Evolutionary conservation across 2,797 vertebrate species (phyloP), one percentile per base, ranked within the genome.

Genomic region (Enteromius fasciolatus): DNA sequence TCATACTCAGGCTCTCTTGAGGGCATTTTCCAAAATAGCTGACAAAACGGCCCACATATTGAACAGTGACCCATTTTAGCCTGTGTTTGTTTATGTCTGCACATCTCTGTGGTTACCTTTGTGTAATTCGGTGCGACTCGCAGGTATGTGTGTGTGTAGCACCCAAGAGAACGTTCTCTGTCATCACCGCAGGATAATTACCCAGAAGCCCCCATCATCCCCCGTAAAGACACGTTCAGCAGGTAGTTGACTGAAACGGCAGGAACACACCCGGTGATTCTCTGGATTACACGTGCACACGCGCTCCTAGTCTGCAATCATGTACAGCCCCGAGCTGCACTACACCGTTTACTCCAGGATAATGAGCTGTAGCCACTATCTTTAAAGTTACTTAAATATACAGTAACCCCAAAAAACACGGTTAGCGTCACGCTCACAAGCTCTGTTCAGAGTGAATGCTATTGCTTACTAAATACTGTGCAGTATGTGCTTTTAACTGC

Each of bases 161-260:
- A 33, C n/a, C 63, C 77, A 23, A 85, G 87, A 82, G 82, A 50
- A 11, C 57, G 20, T 66, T 50, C 81, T 61, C 59, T 86, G 73
- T 88, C 69, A 83, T 87, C 85, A 85, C 77, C 41, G 59, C 20
- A 36, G 46, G 48, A 83, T 81, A 85, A 87, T 85, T 85, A 85
- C 81, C 44, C 61, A 41, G 61, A 80, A 66, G 64, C 68, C 59
- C 54, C 81, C n/a, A 44, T 84, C 77, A 80, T 80, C 80, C 57
- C 48, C 64, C 46, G 6, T 72, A 86, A 84, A 75, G 75, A 76
- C 66, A 66, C 28, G 11, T 54, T 61, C 78, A 66, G 36, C 68
- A 80, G 81, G 64, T 84, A 70, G 20, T 48, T 33, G 12, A 68
- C 80, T 83, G 68, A 85, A 84, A 84, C 76, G 59, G 36, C 83